Conservation (phyloP, 2,888 invertebrate genomes). For the Melanchra persicariae region DNA sequence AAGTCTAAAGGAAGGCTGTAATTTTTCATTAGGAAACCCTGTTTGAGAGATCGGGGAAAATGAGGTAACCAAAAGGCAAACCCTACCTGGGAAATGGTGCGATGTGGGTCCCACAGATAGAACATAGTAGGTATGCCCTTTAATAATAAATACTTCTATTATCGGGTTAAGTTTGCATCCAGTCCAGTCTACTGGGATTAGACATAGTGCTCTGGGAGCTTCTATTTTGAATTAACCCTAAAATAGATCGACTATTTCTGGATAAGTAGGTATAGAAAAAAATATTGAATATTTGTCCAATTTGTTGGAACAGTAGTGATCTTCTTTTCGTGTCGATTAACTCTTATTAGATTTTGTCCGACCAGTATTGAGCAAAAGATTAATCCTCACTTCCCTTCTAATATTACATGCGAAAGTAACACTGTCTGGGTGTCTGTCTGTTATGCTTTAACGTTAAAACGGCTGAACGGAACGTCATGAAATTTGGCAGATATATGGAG, state of each 20-base stretch:
- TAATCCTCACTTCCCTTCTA: too few species aligned
- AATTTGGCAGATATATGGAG: too few species aligned
- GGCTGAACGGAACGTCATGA: too few species aligned
- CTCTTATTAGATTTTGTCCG: too few species aligned
- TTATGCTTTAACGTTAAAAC: too few species aligned
- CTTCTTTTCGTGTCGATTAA: too few species aligned
- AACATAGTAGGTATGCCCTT: slow-evolving; percentile 29
- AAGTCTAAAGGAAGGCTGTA: slow-evolving; percentile 72
- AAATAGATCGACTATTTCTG: not conserved
- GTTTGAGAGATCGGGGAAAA: slow-evolving; percentile 65
- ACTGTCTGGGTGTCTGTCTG: too few species aligned
- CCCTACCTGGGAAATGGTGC: slow-evolving; percentile 54
- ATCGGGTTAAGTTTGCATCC: slow-evolving; percentile 43
- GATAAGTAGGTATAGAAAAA: not conserved
- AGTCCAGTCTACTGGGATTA: slow-evolving; percentile 45
- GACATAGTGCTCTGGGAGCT: slow-evolving; percentile 1
- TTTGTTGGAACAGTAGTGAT: not conserved
- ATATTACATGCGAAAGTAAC: too few species aligned
- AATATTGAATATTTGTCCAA: not conserved
- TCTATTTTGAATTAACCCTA: slow-evolving; percentile 16
- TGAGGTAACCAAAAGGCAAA: slow-evolving; percentile 58
- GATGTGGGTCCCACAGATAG: slow-evolving; percentile 29
- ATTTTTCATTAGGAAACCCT: slow-evolving; percentile 77
- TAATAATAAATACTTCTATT: slow-evolving; percentile 65
- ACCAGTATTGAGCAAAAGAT: too few species aligned